Conservation (phyloP, 35 echinoderm and acorn worm species). For the Heliocidaris tuberculata region DNA sequence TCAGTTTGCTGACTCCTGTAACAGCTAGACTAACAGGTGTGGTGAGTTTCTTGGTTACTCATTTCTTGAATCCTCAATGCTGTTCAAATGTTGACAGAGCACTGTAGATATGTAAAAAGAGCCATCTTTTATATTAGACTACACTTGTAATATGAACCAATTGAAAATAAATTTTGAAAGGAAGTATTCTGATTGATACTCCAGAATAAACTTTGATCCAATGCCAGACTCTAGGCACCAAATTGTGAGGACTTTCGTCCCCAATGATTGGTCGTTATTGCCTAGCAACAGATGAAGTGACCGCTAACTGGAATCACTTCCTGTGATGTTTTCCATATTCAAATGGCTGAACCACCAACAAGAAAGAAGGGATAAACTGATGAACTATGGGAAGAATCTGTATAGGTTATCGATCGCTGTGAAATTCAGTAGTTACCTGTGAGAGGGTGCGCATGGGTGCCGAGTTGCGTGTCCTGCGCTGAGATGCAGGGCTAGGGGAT, state of each 20-base stretch:
- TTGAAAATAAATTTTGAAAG: not conserved
- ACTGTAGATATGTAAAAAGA: not conserved
- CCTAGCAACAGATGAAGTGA: not conserved
- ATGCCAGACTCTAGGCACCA: not conserved
- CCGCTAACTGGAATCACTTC: not conserved
- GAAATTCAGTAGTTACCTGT: constrained; percentile 23
- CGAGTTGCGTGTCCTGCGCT: constrained; percentile 48
- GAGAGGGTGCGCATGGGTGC: constrained; percentile 30
- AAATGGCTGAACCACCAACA: not conserved
- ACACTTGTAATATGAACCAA: not conserved
- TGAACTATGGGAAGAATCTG: not conserved
- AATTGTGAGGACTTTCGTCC: too few species aligned
- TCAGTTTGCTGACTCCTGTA: not conserved
- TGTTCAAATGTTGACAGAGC: not conserved
- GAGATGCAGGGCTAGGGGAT: constrained; percentile 31
- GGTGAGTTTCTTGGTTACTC: not conserved
- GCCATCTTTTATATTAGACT: not conserved
- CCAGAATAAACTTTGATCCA: too few species aligned
- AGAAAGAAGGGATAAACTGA: not conserved
- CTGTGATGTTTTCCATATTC: not conserved
- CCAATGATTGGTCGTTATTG: not conserved
- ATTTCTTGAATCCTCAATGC: not conserved
- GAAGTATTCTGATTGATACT: too few species aligned
- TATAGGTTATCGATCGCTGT: not conserved
- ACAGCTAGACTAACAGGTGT: not conserved